Evolutionary conservation across 92 coral and sea anemone genomes (phyloP).

Genomic region (Scolanthus callimorphus): DNA sequence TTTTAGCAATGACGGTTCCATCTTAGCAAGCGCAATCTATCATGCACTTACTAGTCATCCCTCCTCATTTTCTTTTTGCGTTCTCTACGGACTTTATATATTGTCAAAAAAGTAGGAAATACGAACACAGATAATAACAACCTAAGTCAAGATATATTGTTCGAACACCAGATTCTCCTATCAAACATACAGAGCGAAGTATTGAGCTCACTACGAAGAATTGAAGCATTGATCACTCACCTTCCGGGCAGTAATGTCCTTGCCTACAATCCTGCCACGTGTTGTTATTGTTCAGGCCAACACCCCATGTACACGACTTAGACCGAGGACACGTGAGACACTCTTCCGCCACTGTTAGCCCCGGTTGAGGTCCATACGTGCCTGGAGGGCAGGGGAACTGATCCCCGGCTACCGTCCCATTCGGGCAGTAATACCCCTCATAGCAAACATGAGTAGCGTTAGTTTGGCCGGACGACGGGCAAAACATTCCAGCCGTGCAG

Average conservation of each 20-base stretch:
- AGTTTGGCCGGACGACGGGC: conserved; percentile 92
- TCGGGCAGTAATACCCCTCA: conserved; percentile 99
- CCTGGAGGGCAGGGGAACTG: conserved; percentile 98
- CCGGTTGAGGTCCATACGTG: conserved; percentile 85
- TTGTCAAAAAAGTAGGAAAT: too few relatives aligned
- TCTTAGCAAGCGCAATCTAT: too few relatives aligned
- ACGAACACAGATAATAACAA: too few relatives aligned
- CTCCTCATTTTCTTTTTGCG: too few relatives aligned
- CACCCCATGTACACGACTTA: conserved; percentile 94
- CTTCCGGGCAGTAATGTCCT: conserved; percentile 93
- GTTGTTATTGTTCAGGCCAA: conserved; percentile 82
- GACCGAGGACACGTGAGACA: conserved; percentile 86
- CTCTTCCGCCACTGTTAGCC: conserved; percentile 83
- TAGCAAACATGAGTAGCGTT: conserved; percentile 79
- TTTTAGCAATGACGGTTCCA: too few relatives aligned
- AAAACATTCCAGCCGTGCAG: conserved; percentile 86
- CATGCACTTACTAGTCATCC: too few relatives aligned
- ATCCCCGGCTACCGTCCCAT: conserved; percentile 84
- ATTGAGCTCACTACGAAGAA: background rate
- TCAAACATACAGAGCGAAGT: too few relatives aligned
- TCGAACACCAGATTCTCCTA: too few relatives aligned
- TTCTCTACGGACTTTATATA: too few relatives aligned
- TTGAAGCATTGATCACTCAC: conserved; percentile 36
- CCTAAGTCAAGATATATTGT: too few relatives aligned
- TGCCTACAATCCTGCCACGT: conserved; percentile 84